A percentile compares a stretch with the other conserved stretches of the same genome.
These are phyloP conservation scores for Aspiorhynchus laticeps DNA, from an alignment of 2,113 vertebrate species.

Conservation along the genomic window DNA sequence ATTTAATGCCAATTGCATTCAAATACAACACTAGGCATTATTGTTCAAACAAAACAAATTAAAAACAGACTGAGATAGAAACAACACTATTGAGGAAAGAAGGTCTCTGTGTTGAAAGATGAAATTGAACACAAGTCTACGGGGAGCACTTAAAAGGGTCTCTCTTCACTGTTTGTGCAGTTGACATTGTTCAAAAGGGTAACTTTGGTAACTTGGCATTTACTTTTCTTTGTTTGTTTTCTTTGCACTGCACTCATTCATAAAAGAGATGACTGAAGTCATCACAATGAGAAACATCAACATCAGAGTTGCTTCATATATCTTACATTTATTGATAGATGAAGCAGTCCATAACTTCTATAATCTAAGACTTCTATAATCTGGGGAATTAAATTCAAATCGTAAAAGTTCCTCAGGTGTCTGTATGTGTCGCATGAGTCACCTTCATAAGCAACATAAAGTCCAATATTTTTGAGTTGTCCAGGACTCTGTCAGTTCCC, in stretches of 20 bases:
- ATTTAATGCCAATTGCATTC: not conserved
- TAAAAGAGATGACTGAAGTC: constrained; percentile 63
- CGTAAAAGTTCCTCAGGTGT: constrained; percentile 1
- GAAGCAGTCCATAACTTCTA: constrained; percentile 48
- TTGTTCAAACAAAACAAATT: constrained; percentile 32
- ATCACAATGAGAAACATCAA: constrained; percentile 45
- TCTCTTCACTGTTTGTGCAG: too few relatives aligned
- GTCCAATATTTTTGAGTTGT: constrained; percentile 3
- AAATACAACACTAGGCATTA: not conserved
- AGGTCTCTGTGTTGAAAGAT: constrained; percentile 45
- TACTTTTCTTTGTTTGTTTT: constrained; percentile 57
- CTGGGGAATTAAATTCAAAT: constrained; percentile 25
- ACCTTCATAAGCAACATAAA: constrained; percentile 30
- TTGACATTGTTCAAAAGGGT: constrained; percentile 54
- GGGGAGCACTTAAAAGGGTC: constrained; percentile 59
- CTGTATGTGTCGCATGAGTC: not conserved
- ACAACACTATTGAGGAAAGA: constrained; percentile 27
- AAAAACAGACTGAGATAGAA: not conserved
- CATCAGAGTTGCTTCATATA: constrained; percentile 52
- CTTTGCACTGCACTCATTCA: constrained; percentile 47
- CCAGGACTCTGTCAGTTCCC: not conserved
- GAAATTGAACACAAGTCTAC: constrained; percentile 42
- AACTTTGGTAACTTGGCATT: constrained; percentile 39
- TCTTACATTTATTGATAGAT: constrained; percentile 57
- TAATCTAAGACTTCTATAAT: constrained; percentile 49